Conservation (phyloP, 1,140 invertebrate genomes). For the Cepaea nemoralis region DNA sequence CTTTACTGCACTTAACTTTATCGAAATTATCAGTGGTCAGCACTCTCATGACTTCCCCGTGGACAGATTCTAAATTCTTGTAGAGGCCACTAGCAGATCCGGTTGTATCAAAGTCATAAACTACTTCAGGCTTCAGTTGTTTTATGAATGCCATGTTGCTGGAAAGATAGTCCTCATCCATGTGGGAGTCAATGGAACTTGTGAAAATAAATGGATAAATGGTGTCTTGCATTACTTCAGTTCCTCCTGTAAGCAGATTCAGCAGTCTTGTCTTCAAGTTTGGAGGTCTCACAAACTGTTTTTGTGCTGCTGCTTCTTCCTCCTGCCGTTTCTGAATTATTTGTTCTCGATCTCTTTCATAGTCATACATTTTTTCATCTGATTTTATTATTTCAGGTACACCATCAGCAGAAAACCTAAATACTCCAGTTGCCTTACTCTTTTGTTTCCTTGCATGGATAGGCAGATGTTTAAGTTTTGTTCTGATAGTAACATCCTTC, state of each 20-base stretch:
- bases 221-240: conserved; percentile 30
- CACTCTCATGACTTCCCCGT: conserved; percentile 31
- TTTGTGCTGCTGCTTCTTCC: not conserved
- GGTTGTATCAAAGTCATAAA: conserved; percentile 48
- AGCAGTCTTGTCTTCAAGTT: conserved; percentile 42
- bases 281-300: not conserved
- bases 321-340: not conserved
- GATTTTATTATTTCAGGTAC: not conserved
- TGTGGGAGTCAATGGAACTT: conserved; percentile 28
- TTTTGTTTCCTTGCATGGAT: conserved; percentile 13
- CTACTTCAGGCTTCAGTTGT: conserved; percentile 31
- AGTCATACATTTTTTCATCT: not conserved
- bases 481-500: conserved; percentile 33
- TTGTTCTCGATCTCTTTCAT: not conserved
- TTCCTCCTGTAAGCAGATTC: conserved; percentile 38
- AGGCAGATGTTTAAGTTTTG: not conserved
- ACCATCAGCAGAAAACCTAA: conserved; percentile 34
- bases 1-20: conserved; percentile 36
- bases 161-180: conserved; percentile 23
- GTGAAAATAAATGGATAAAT: conserved; percentile 43
- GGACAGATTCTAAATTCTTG: conserved; percentile 18
- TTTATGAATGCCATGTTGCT: conserved; percentile 41
- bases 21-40: conserved; percentile 49
- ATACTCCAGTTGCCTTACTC: not conserved
- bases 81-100: conserved; percentile 42